phyloP scores from a whole-genome alignment of 2,113 vertebrate species.

The Dicerorhinus sumatrensis region DNA sequence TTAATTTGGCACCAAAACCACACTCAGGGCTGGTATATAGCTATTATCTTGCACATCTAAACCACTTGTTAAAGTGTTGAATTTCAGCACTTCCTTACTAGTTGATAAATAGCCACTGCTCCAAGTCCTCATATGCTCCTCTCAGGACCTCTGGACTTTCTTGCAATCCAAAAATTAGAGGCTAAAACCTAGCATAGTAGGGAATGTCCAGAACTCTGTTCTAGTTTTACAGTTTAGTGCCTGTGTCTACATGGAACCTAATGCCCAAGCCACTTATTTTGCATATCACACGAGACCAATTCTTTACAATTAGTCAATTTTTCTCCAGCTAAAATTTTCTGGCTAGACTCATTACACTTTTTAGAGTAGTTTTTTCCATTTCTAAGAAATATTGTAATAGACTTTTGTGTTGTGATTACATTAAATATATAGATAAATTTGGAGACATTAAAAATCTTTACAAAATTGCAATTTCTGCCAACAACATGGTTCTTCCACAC shows the following conservation, averaged over 20 bases:
- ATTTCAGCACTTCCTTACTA: background rate
- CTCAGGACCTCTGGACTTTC: background rate
- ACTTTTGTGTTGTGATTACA: background rate
- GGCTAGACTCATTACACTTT: background rate
- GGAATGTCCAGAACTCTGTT: background rate
- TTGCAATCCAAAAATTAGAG: background rate
- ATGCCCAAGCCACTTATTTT: background rate
- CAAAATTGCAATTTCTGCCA: background rate
- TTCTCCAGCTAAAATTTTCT: background rate
- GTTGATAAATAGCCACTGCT: background rate
- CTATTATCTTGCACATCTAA: background rate
- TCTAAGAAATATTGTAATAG: background rate
- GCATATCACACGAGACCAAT: background rate
- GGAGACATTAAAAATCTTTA: background rate
- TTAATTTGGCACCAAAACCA: background rate
- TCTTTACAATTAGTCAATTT: background rate
- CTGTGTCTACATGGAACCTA: background rate
- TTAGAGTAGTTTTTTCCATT: background rate
- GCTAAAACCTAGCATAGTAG: background rate
- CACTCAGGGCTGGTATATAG: background rate
- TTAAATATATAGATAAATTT: slow-evolving; percentile 9
- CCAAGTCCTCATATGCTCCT: background rate
- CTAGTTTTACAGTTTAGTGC: background rate
- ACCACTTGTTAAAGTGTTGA: background rate
- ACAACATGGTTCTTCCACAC: background rate